Base-by-base conservation (phyloP, 2,888 invertebrate species). In the Apamea crenata region DNA sequence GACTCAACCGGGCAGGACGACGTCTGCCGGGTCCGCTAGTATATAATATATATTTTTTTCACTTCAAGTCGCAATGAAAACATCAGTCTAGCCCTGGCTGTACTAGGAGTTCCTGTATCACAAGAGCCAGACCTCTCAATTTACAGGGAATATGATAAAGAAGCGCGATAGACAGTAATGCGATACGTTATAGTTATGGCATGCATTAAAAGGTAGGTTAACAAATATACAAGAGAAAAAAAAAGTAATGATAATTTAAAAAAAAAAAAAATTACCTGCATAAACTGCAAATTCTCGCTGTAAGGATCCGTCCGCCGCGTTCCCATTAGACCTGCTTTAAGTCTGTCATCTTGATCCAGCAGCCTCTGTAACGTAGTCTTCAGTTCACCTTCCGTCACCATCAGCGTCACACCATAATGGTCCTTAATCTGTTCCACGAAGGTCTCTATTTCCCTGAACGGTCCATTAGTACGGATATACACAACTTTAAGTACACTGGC, bases 311-410 rank as follows among this genome's bases (percentile, higher is more conserved):
- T 98, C 75, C 98, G 97, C 83, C 99, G 97, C 8, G 98, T 99
- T 16, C 99, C 99, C 98, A 99, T 99, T 10, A 99, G 96, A 77
- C 99, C 98, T 0, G 98, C 99, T 93, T 98, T 98, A 50, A 99
- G 96, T 71, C 97, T 94, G 0, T 94, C 94, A 90, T 97, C 97
- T 21, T 97, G 95, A 0, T 96, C 92, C 68, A 98, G 95, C 80
- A 99, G 94, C 63, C 96, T 95, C 25, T 95, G 94, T 63, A 99
- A 95, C 0, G 98, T 98, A 32, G 96, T 94, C 94, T 98, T 98
- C 86, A 99, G 98, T 1, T 98, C 97, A 0, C 98, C 98, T 16
- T 97, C 97, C 29, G 98, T 97, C 50, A 97, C 98, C 56, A 98
- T 94, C 82, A 99, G 94, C 68, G 98, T 97, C 44, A 99, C 95